Evolutionary conservation across 2,888 invertebrate genomes (phyloP), one percentile per base, ranked within the genome.

Genomic region (Adela reaumurella): DNA sequence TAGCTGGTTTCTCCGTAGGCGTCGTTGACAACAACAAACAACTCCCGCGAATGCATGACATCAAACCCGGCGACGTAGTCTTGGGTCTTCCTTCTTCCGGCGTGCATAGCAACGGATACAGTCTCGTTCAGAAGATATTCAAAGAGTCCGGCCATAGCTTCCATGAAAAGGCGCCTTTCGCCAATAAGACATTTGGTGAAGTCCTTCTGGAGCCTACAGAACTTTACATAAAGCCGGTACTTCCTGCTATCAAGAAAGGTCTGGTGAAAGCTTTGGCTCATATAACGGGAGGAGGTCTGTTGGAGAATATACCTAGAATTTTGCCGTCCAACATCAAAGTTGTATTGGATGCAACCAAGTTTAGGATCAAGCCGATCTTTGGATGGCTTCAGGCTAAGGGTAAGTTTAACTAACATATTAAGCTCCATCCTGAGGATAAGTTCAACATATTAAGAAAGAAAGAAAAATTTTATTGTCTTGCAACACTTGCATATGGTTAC

Each of bases 1-100:
- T 98, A 47, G 97, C 97, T 14, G 99, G 98, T 2, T 98, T 98
- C 70, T 88, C 94, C 1, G 93, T 98, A 1, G 98, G 97, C 0
- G 91, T 92, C 0, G 92, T 97, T 0, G 95, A 97, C 67, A 83
- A 88, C 54, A 61, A 76, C 0, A 70, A 74, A 46, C 80, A 86
- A 47, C 71, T 95, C 45, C 96, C 97, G 0, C 82, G 83, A 47
- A 71, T 78, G 3, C 67, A 80, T 29, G 81, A 84, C 6, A 89
- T 97, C 51, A 60, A 70, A 45, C 69, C 80, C 0, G 92, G 92
- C 0, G 97, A 98, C 64, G 70, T 89, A 1, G 78, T 98, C 3
- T 84, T 98, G 53, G 96, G 90, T 0, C 65, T 99, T 49, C 86
- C 93, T 0, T 95, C 97, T 0, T 89, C 87, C 54, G 98, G 98